Conservation (phyloP, 2,113 vertebrate genomes). For the Marmota monax region DNA sequence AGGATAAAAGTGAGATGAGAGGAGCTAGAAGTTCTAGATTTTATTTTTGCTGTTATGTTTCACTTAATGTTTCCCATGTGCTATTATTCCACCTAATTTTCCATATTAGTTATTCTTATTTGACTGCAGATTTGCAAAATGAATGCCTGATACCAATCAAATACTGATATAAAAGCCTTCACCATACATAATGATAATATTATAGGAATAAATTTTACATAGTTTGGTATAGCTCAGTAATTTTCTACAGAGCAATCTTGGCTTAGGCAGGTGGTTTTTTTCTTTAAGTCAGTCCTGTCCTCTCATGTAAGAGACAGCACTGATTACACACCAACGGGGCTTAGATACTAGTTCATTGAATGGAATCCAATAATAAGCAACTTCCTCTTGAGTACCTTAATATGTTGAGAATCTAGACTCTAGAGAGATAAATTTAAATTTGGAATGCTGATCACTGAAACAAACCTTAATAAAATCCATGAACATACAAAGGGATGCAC, state of each 20-base stretch:
- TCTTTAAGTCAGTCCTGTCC: not conserved
- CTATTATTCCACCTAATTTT: not conserved
- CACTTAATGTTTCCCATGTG: not conserved
- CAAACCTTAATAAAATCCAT: not conserved
- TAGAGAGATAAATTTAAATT: slow-evolving; percentile 39
- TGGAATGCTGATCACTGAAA: slow-evolving; percentile 1
- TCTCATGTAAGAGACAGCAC: not conserved
- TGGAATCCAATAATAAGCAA: slow-evolving; percentile 18
- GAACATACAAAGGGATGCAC: not conserved
- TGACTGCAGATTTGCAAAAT: slow-evolving; percentile 42
- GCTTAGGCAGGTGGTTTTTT: slow-evolving; percentile 35
- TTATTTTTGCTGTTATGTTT: not conserved
- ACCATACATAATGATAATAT: not conserved
- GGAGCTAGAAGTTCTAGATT: not conserved
- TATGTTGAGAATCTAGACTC: slow-evolving; percentile 53
- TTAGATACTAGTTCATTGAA: not conserved
- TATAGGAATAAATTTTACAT: not conserved
- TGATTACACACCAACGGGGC: not conserved
- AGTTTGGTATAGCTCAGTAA: not conserved
- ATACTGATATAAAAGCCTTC: slow-evolving; percentile 20
- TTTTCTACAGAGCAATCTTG: slow-evolving; percentile 1
- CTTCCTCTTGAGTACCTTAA: slow-evolving; percentile 38
- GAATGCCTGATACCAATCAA: slow-evolving; percentile 12
- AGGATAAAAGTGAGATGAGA: not conserved
- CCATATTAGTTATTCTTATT: slow-evolving; percentile 15